These are phyloP conservation scores for Etheostoma perlongum DNA, from an alignment of 2,797 vertebrate genomes.

Conservation along the genomic window DNA sequence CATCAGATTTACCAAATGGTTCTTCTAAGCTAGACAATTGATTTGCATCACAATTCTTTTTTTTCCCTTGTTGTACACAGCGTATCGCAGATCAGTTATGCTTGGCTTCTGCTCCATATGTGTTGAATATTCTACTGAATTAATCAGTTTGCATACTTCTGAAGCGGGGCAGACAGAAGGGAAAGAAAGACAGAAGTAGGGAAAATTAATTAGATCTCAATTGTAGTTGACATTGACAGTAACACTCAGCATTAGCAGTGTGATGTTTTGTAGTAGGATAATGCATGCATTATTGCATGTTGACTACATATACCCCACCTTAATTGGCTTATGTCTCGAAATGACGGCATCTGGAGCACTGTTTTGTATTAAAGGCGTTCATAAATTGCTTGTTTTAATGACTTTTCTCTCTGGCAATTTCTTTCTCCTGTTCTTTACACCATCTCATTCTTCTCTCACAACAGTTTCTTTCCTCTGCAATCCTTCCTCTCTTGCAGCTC, in stretches of 20 bases:
- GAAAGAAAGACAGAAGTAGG: neutral
- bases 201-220: conserved; percentile 62
- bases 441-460: conserved; percentile 27
- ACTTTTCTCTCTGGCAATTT: conserved; percentile 50
- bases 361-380: conserved; percentile 37
- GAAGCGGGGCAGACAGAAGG: conserved; percentile 30
- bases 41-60: conserved; percentile 34
- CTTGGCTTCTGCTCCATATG: conserved; percentile 35
- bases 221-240: conserved; percentile 40
- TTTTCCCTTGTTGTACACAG: conserved; percentile 24
- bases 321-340: conserved; percentile 56
- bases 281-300: conserved; percentile 49
- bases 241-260: conserved; percentile 35
- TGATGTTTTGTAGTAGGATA: conserved; percentile 50
- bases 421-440: conserved; percentile 30
- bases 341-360: conserved; percentile 53
- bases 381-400: conserved; percentile 55
- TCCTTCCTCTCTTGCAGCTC: conserved; percentile 17
- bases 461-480: conserved; percentile 23
- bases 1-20: conserved; percentile 33
- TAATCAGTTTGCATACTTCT: conserved; percentile 33
- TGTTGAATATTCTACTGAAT: conserved; percentile 39
- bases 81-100: conserved; percentile 27
- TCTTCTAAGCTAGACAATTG: conserved; percentile 28
- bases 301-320: conserved; percentile 42